Evolutionary conservation across 1,140 invertebrate species (phyloP), one percentile per base, ranked within the genome.

Genomic region (Thaumatotibia leucotreta): DNA sequence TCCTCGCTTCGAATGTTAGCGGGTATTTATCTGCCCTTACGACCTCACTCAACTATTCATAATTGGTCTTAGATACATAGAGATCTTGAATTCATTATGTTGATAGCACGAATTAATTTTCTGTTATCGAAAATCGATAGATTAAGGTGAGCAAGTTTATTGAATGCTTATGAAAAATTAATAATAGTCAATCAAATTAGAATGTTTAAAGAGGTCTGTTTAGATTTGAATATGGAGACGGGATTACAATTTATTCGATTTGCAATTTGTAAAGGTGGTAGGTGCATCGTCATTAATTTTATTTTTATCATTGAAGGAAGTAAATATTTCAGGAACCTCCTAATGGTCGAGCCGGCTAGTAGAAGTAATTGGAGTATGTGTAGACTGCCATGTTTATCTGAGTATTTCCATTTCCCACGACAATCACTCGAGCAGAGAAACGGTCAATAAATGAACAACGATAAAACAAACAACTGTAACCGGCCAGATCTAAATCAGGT

Each of bases 11-110:
- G 27, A 27, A 58, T 14, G 52, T 58, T 58, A 58, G 52, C 24
- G 52, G 52, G 52, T 14, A 58, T n/a, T 58, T 27, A 31, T 58
- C 27, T 58, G 52, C 52, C 52, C 52, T n/a, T 58, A 45, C 52
- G 52, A 58, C 52, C 52, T 24, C 24, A 27, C 52, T 58, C 24
- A 58, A n/a, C 52, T 14, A 58, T 58, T 58, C 52, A 58, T 58
- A 58, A n/a, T n/a, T 27, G 52, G 52, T 58, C 52, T 58, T 58
- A 58, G 52, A 58, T 58, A 58, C 27, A 58, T 58, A 58, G 29
- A 58, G 24, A 58, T 58, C 5, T 58, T 58, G 52, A 58, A 58
- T 58, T 14, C 22, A 58, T 58, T 58, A 58, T 27, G 52, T 58
- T 14, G 52, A 58, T 58, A 27, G 10, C 14, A 24, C 52, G 52